Conservation (phyloP, 2,888 invertebrate genomes). For the Chelonus formosanus region DNA sequence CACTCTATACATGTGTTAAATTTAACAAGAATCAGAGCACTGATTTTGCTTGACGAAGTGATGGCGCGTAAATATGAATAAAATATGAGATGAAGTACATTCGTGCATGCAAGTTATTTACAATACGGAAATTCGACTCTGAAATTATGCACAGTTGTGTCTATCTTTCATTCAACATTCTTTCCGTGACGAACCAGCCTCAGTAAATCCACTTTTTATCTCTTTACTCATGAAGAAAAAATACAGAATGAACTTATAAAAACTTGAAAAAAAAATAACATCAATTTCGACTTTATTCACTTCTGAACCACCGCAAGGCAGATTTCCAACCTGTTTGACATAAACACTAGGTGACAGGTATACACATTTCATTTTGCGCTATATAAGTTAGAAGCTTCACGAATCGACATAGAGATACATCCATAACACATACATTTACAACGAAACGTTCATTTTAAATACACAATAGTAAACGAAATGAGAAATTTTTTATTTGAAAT, state of each 20-base stretch:
- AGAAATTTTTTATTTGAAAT: no score
- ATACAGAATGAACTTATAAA: not conserved
- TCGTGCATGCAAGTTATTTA: conserved; percentile 19
- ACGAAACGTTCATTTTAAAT: no score
- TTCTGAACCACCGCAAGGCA: conserved; percentile 1
- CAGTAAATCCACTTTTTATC: not conserved
- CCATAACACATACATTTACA: not conserved
- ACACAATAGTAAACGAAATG: no score
- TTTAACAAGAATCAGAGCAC: conserved; percentile 15
- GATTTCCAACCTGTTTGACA: conserved; percentile 6
- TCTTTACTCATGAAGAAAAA: not conserved
- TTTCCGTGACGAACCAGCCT: not conserved
- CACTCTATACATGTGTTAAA: not conserved
- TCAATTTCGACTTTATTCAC: conserved; percentile 5
- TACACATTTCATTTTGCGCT: conserved; percentile 3
- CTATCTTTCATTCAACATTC: not conserved
- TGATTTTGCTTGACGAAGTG: conserved; percentile 18
- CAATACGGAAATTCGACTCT: conserved; percentile 2
- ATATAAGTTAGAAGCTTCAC: not conserved
- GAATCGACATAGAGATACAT: conserved; percentile 4
- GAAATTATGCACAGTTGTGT: conserved; percentile 13
- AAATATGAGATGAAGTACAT: conserved; percentile 19
- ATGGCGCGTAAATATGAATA: conserved; percentile 13
- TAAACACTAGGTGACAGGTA: not conserved
- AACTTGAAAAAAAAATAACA: not conserved